phyloP scores from a whole-genome alignment of 2,797 vertebrate species.

The Eospalax fontanierii region DNA sequence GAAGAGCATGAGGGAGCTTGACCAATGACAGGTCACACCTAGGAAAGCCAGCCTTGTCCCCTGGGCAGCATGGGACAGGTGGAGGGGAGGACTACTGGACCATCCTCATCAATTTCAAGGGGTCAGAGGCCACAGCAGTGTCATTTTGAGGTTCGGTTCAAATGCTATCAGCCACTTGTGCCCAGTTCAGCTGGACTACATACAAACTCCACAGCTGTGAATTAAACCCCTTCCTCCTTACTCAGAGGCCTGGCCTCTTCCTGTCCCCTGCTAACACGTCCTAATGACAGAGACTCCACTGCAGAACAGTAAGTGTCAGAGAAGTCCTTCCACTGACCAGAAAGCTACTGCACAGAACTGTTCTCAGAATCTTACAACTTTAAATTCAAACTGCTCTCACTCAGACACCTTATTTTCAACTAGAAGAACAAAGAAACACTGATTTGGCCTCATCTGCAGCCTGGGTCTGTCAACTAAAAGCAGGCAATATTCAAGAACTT shows the following conservation, averaged over 20 bases:
- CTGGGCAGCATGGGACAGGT: not conserved
- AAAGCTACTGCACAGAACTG: not conserved
- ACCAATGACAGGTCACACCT: not conserved
- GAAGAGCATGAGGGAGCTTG: not conserved
- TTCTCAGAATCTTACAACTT: not conserved
- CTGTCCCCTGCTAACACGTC: not conserved
- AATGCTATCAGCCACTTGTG: not conserved
- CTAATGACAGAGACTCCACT: not conserved
- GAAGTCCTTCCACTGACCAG: not conserved
- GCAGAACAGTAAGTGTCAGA: not conserved
- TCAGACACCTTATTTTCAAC: not conserved
- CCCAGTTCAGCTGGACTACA: not conserved
- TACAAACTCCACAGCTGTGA: accelerated
- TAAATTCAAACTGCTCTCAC: not conserved
- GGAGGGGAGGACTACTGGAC: not conserved
- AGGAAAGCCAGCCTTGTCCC: not conserved
- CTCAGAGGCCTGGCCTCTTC: not conserved
- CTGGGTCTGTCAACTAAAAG: not conserved
- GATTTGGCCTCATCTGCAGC: not conserved
- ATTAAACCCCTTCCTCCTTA: not conserved
- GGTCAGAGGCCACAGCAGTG: not conserved
- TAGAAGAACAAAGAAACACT: not conserved
- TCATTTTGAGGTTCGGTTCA: not conserved
- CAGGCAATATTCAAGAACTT: not conserved
- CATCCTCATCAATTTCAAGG: not conserved